Evolutionary conservation across 2,888 invertebrate genomes (phyloP).

Genomic region (Shargacucullia verbasci): DNA sequence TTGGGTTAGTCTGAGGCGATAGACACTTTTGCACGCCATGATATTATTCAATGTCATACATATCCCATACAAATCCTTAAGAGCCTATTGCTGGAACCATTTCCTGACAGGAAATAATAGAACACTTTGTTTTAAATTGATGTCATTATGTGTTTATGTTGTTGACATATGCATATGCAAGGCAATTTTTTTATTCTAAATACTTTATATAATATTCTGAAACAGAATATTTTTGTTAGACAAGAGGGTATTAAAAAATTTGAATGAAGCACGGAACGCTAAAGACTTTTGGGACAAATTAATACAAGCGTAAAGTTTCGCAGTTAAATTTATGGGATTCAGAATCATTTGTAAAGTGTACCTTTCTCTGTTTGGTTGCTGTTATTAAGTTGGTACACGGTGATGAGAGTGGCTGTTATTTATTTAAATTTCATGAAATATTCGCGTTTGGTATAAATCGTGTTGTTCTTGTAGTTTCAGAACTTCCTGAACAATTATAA

Average conservation of each 20-base stretch:
- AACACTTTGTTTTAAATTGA: too few species aligned
- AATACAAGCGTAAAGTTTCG: conserved; percentile 31
- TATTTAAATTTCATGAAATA: conserved; percentile 11
- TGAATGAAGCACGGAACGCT: conserved; percentile 2
- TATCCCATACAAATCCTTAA: too few species aligned
- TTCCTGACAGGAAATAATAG: too few species aligned
- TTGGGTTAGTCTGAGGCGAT: too few species aligned
- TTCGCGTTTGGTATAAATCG: background rate
- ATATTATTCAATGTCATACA: too few species aligned
- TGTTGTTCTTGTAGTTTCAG: background rate
- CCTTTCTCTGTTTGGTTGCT: conserved; percentile 19
- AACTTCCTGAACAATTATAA: background rate
- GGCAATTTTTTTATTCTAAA: too few species aligned
- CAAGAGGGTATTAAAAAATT: background rate
- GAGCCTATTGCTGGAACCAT: too few species aligned
- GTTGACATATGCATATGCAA: too few species aligned
- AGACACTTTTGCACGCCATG: too few species aligned
- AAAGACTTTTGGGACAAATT: conserved; percentile 31
- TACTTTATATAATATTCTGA: too few species aligned
- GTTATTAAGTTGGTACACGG: conserved; percentile 13
- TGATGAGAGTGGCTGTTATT: conserved; percentile 10
- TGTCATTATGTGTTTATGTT: too few species aligned
- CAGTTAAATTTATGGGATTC: conserved; percentile 37
- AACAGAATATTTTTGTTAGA: conserved; percentile 17
- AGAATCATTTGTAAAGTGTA: conserved; percentile 30